A percentile compares a stretch with the other conserved stretches of the same genome.
Conservation (phyloP, 2,888 invertebrate genomes). For the Cotesia congregata region DNA sequence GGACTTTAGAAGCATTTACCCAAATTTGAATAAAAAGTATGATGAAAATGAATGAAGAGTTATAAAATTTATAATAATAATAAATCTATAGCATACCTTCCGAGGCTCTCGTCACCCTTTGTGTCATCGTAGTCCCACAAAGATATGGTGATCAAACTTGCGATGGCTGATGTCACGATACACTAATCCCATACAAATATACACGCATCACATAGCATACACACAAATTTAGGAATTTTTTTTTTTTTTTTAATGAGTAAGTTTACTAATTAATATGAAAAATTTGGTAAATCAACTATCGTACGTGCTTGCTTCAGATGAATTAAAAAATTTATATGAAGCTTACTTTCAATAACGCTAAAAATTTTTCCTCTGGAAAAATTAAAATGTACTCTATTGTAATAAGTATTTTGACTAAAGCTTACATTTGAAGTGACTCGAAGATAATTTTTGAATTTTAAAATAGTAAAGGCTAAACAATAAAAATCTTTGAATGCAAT, state of each 20-base stretch:
- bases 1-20: not conserved
- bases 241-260: not conserved
- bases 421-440: not conserved
- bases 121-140: slow-evolving; percentile 91
- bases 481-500: slow-evolving; percentile 40
- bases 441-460: not conserved
- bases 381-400: not conserved
- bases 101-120: slow-evolving; percentile 87
- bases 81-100: slow-evolving; percentile 78
- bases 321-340: not conserved
- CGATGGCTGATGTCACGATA: slow-evolving; percentile 73
- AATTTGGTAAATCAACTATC: not conserved
- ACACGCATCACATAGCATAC: slow-evolving; percentile 66
- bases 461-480: slow-evolving; percentile 25
- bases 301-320: not conserved
- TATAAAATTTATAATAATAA: not conserved
- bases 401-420: not conserved
- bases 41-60: not conserved
- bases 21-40: not conserved
- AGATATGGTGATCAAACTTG: slow-evolving; percentile 82
- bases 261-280: not conserved
- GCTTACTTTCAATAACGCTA: not conserved
- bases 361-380: slow-evolving; percentile 4
- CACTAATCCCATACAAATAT: slow-evolving; percentile 69
- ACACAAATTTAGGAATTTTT: slow-evolving; percentile 52